Conservation (phyloP, 2,797 vertebrate genomes). For the Sebastiscus tertius region DNA sequence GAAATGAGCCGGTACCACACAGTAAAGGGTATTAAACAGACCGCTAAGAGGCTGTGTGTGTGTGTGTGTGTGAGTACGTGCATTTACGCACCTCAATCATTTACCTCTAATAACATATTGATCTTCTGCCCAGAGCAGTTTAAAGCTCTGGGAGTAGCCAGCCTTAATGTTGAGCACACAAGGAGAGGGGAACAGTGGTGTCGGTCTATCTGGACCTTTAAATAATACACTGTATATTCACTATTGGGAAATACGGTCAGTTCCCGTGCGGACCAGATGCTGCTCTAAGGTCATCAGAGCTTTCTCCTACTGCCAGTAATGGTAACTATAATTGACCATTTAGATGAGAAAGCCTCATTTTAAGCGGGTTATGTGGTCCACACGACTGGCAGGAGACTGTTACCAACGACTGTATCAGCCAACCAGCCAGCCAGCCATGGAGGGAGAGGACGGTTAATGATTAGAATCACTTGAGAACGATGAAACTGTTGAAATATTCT, state of each 20-base stretch:
- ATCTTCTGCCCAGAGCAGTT: conserved; percentile 10
- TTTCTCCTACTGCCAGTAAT: background rate
- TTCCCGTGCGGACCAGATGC: conserved; percentile 14
- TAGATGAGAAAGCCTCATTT: background rate
- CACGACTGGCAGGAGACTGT: background rate
- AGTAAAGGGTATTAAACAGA: background rate
- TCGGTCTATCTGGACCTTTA: conserved; percentile 2
- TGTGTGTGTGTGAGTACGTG: background rate
- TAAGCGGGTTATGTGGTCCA: conserved; percentile 10
- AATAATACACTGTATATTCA: background rate
- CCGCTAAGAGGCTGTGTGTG: background rate
- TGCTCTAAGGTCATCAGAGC: conserved; percentile 18
- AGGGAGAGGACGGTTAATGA: background rate
- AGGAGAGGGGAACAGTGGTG: background rate
- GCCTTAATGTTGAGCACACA: background rate
- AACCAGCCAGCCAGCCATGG: too few species aligned
- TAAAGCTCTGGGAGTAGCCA: background rate
- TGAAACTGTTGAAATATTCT: too few species aligned
- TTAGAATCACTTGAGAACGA: background rate
- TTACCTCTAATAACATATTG: conserved; percentile 33
- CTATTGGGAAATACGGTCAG: background rate
- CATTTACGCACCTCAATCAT: conserved; percentile 18
- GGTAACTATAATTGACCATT: conserved; percentile 14
- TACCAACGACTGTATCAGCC: background rate
- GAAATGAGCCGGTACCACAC: conserved; percentile 15